Evolutionary conservation across 2,888 invertebrate species (phyloP).

Genomic region (Megastigmus dorsalis): DNA sequence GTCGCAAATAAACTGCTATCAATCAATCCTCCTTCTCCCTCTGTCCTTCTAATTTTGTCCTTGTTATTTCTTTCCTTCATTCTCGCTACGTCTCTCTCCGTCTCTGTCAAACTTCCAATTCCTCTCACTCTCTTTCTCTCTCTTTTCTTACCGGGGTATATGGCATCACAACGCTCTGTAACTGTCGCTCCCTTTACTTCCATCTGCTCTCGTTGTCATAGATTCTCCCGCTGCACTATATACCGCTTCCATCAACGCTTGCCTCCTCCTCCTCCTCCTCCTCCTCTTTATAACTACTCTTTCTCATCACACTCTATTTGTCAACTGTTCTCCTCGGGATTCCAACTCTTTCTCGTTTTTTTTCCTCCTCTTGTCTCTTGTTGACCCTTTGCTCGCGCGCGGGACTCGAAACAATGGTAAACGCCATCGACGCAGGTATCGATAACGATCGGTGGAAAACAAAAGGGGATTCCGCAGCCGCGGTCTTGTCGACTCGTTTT

Average conservation of each 20-base stretch:
- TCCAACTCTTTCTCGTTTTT: neutral
- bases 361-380: neutral
- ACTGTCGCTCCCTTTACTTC: neutral
- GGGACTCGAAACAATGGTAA: too few relatives aligned
- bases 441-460: too few relatives aligned
- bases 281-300: neutral
- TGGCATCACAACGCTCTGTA: neutral
- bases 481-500: too few relatives aligned
- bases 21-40: too few relatives aligned
- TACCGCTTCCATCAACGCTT: neutral
- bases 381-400: neutral
- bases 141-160: neutral
- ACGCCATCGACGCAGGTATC: too few relatives aligned
- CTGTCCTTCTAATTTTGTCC: neutral
- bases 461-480: too few relatives aligned
- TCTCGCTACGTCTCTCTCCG: conserved; percentile 32
- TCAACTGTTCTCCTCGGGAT: neutral
- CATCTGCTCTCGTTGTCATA: neutral
- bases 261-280: neutral
- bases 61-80: neutral
- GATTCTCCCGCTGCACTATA: neutral
- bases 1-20: too few relatives aligned
- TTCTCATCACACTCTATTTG: conserved; percentile 28
- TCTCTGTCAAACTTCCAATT: neutral
- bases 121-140: neutral